phyloP scores from a whole-genome alignment of 2,888 invertebrate genomes.

The Drosophila barbarae region DNA sequence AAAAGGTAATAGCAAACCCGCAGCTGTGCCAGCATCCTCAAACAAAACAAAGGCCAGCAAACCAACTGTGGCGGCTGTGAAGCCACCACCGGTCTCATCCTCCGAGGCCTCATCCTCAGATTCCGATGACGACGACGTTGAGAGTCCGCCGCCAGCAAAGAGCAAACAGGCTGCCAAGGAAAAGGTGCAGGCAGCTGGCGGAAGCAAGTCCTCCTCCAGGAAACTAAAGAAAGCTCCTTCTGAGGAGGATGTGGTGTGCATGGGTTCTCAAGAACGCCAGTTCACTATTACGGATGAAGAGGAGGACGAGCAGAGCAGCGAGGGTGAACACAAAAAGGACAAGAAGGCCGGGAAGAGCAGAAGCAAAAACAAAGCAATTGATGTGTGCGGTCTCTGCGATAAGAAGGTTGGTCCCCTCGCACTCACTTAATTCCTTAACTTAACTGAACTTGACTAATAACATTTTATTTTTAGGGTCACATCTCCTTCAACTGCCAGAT shows the following conservation, averaged over 20 bases:
- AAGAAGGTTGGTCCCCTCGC: slow-evolving; percentile 59
- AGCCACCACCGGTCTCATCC: slow-evolving; percentile 34
- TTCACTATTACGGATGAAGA: slow-evolving; percentile 70
- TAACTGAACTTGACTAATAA: not conserved
- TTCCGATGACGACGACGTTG: slow-evolving; percentile 45
- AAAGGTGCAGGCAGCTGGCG: slow-evolving; percentile 5
- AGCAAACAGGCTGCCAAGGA: slow-evolving; percentile 29
- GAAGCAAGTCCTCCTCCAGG: slow-evolving; percentile 29
- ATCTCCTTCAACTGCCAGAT: slow-evolving; percentile 76
- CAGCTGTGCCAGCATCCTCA: not conserved
- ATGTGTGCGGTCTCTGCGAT: slow-evolving; percentile 72
- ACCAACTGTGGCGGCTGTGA: not conserved
- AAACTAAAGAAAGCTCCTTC: slow-evolving; percentile 24
- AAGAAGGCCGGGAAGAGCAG: slow-evolving; percentile 30
- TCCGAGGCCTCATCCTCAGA: slow-evolving; percentile 47
- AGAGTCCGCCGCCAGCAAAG: slow-evolving; percentile 25
- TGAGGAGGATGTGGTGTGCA: slow-evolving; percentile 76
- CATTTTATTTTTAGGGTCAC: slow-evolving; percentile 62
- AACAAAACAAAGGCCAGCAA: slow-evolving; percentile 22
- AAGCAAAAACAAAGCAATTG: slow-evolving; percentile 12
- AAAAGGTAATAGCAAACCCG: not conserved
- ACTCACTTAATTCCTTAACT: no score
- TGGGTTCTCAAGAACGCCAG: slow-evolving; percentile 66
- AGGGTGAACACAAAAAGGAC: slow-evolving; percentile 15
- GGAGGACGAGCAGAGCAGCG: slow-evolving; percentile 21